phyloP scores from a whole-genome alignment of 2,797 vertebrate genomes.

The Neomorphus geoffroyi region DNA sequence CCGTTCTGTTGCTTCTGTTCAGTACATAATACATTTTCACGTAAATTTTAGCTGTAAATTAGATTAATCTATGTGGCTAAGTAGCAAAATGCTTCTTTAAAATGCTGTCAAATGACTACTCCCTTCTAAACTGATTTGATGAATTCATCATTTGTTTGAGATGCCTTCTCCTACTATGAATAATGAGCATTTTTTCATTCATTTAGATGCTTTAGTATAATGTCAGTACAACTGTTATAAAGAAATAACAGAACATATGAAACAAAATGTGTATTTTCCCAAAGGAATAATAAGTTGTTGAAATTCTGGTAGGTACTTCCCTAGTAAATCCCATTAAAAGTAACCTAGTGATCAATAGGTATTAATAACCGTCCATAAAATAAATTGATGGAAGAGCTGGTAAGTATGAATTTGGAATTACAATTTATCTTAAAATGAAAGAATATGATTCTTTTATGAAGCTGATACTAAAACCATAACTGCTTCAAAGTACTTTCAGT shows the following conservation, averaged over 20 bases:
- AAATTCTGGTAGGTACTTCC: not conserved
- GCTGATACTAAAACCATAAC: not conserved
- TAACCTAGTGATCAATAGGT: not conserved
- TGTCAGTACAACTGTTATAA: not conserved
- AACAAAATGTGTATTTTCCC: not conserved
- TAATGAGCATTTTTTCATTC: not conserved
- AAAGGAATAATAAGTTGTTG: not conserved
- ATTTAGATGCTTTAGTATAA: not conserved
- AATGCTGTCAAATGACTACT: slow-evolving; percentile 25
- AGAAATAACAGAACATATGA: not conserved
- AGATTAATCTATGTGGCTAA: not conserved
- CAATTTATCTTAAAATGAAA: not conserved
- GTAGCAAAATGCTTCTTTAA: not conserved
- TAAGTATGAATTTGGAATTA: not conserved
- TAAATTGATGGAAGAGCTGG: not conserved
- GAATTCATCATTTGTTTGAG: not conserved
- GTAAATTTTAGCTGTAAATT: not conserved
- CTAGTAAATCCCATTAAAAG: not conserved
- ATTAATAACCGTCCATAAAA: not conserved
- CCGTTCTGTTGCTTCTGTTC: not conserved
- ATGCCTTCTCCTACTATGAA: not conserved
- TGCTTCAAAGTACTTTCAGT: not conserved
- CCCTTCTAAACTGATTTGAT: not conserved
- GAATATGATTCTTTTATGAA: not conserved
- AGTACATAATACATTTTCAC: not conserved